Percentiles rank a stretch among this genome's conserved stretches.
Conservation (phyloP, 2,888 invertebrate species). For the Nomada fucata region DNA sequence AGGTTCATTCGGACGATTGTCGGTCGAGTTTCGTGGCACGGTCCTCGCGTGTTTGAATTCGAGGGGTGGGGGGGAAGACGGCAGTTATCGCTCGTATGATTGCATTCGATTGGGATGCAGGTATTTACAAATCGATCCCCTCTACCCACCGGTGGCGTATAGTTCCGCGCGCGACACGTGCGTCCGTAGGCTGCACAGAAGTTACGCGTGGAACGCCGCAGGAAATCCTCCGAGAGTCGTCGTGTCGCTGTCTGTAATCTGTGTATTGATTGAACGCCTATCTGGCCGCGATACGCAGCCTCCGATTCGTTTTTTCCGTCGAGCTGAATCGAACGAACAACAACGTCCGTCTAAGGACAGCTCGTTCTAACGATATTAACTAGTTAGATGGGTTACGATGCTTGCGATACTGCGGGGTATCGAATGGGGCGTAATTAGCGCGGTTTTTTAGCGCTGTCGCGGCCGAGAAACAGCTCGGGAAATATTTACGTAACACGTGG, state of each 20-base stretch:
- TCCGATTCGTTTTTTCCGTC: not conserved
- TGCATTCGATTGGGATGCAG: too few relatives aligned
- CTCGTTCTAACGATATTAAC: not conserved
- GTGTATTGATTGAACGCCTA: constrained; percentile 12
- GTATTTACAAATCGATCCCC: too few relatives aligned
- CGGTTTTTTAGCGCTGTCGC: constrained; percentile 1
- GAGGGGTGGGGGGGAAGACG: too few relatives aligned
- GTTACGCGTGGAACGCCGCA: not conserved
- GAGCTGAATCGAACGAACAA: not conserved
- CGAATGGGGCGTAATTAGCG: not conserved
- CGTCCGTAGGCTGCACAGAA: not conserved
- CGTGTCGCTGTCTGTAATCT: constrained; percentile 6
- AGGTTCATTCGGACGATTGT: not conserved
- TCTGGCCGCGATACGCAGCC: not conserved
- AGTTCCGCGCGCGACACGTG: too few relatives aligned
- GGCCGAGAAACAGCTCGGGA: constrained; percentile 13
- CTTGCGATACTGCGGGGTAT: not conserved
- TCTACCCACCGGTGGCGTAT: too few relatives aligned
- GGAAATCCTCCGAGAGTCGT: constrained; percentile 37
- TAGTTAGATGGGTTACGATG: not conserved
- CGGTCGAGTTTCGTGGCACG: not conserved
- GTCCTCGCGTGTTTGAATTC: too few relatives aligned
- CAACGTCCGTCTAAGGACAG: too few relatives aligned
- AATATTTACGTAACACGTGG: constrained; percentile 29
- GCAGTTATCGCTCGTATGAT: too few relatives aligned